These are phyloP conservation scores for Artemia sinica DNA, from an alignment of 2,888 invertebrate species.

Conservation along the genomic window DNA sequence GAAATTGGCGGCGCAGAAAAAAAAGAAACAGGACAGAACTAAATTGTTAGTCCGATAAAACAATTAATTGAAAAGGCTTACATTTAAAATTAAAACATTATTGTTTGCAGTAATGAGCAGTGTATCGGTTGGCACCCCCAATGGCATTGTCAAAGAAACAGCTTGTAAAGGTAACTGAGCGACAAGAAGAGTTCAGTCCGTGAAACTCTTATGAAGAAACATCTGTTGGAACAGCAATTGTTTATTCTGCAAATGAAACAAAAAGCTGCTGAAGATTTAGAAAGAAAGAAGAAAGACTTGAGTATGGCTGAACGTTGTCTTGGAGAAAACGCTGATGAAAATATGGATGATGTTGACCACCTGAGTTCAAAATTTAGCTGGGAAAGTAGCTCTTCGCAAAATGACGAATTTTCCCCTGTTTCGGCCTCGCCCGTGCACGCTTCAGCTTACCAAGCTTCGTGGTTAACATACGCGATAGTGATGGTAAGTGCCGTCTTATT, in stretches of 20 bases:
- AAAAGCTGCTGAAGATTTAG: not conserved
- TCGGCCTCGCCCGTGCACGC: not conserved
- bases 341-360: not conserved
- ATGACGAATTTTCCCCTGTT: not conserved
- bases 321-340: not conserved
- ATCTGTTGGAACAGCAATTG: not conserved
- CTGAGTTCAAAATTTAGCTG: not conserved
- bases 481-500: not conserved
- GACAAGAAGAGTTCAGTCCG: too few species aligned
- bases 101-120: too few species aligned
- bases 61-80: too few species aligned
- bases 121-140: too few species aligned
- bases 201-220: not conserved
- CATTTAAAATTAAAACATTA: too few species aligned
- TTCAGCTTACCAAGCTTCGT: not conserved
- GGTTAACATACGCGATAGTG: not conserved
- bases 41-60: too few species aligned
- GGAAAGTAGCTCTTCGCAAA: not conserved
- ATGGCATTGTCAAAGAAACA: too few species aligned
- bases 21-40: too few species aligned
- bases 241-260: slow-evolving; percentile 12
- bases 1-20: too few species aligned
- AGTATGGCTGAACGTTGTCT: not conserved
- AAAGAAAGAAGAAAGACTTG: not conserved
- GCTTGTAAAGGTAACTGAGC: too few species aligned